Base-by-base conservation (phyloP, 1,140 invertebrate species). In the Panulirus ornatus region DNA sequence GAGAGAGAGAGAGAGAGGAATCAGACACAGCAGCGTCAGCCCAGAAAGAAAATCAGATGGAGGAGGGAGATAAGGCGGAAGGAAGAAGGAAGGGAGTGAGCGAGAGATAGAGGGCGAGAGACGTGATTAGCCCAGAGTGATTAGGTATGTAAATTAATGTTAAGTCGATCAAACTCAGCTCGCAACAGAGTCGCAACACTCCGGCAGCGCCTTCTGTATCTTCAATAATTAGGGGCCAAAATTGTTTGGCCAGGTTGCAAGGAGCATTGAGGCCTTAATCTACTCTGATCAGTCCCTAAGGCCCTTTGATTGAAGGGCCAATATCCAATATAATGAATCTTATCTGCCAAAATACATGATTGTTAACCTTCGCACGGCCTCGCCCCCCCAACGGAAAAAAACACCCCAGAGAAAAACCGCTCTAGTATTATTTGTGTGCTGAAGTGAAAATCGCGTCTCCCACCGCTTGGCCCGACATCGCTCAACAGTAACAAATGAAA, bases 91-190 rank as follows among this genome's bases (percentile, higher is more conserved):
- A n/a, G n/a, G n/a, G 40, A 16, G 36, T 27, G 58, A n/a, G 58
- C 42, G 58, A 14, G 51, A 3, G 58, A 3, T 36, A 81, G 47
- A 88, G 86, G 73, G 73, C 63, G 78, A 82, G 78, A n/a, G 76
- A 58, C 86, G 86, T 88, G 86, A 88, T 88, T 88, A 88, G 86
- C 76, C 75, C 58, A 63, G 75, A 91, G 89, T 91, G 89, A 91
- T 91, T 91, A 91, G 84, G 76, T 91, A 91, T 91, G 89, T 81
- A 91, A 91, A 91, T 91, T 91, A 91, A 91, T 91, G 89, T 91
- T 91, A 91, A 91, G 89, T 91, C 89, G 89, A 91, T 85, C 89
- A 84, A 85, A 85, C 86, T 88, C 86, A n/a, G 73, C 75, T 54
- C 63, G 73, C 89, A 79, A 79, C 51, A 85, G 83, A 81, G 66